These are phyloP conservation scores for Pluvianellus socialis DNA, from an alignment of 2,113 vertebrate species.

Conservation along the genomic window DNA sequence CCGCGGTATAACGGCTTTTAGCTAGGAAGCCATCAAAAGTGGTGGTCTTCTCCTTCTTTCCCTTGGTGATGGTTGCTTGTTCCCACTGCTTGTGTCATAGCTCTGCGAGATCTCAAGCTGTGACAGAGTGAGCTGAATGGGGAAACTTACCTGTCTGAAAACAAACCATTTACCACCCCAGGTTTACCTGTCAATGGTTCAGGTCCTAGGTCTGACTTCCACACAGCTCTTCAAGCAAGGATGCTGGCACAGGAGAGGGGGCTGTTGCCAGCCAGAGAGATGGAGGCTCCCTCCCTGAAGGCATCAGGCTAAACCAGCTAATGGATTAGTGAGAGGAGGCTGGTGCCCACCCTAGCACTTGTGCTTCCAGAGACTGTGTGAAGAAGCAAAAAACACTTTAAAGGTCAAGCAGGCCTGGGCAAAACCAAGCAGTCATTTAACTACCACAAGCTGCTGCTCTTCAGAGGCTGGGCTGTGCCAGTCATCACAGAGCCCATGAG, in stretches of 20 bases:
- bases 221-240: neutral
- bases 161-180: neutral
- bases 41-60: neutral
- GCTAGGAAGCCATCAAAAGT: neutral
- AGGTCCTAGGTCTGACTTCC: neutral
- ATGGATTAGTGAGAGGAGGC: neutral
- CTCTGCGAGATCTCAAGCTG: neutral
- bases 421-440: neutral
- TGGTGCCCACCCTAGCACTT: neutral
- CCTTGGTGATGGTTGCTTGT: neutral
- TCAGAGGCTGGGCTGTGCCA: neutral
- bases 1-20: neutral
- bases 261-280: neutral
- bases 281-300: neutral
- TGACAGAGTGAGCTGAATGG: neutral
- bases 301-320: neutral
- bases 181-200: neutral
- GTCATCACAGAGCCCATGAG: neutral
- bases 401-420: conserved; percentile 6
- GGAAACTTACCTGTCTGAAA: neutral
- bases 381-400: neutral
- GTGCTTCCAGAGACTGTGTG: neutral
- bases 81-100: neutral
- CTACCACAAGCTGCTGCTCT: neutral
- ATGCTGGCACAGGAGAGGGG: neutral